A percentile compares a stretch with the other conserved stretches of the same genome.
Evolutionary conservation across 2,888 invertebrate species (phyloP).

Genomic region (Cosmopolites sordidus): DNA sequence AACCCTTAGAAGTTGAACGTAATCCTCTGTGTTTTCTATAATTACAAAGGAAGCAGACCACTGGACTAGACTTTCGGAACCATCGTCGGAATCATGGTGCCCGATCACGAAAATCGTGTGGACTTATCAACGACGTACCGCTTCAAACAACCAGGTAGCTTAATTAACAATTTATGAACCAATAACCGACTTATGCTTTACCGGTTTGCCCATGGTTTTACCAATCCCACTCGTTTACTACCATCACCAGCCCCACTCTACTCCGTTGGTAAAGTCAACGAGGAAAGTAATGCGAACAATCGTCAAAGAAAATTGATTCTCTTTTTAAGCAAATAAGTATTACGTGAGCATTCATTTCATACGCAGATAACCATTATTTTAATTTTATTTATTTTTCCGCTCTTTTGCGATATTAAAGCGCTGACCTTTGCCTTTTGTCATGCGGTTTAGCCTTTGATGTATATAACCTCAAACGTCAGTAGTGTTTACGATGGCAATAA

Average conservation of each 20-base stretch:
- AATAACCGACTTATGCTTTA: constrained; percentile 15
- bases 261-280: neutral
- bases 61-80: neutral
- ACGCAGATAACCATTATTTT: too few species aligned
- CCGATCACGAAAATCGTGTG: neutral
- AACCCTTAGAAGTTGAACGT: too few species aligned
- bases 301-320: too few species aligned
- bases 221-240: neutral
- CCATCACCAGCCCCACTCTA: neutral
- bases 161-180: neutral
- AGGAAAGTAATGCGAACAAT: neutral
- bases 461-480: too few species aligned
- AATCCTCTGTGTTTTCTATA: too few species aligned
- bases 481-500: too few species aligned
- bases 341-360: too few species aligned
- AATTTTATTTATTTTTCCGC: too few species aligned
- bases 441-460: too few species aligned
- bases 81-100: neutral
- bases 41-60: neutral
- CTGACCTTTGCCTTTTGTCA: too few species aligned
- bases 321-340: too few species aligned
- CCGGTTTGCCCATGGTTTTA: constrained; percentile 10
- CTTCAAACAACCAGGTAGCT: neutral
- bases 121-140: neutral
- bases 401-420: too few species aligned